Evolutionary conservation across 2,888 invertebrate species (phyloP).

Genomic region (Ceramica pisi): DNA sequence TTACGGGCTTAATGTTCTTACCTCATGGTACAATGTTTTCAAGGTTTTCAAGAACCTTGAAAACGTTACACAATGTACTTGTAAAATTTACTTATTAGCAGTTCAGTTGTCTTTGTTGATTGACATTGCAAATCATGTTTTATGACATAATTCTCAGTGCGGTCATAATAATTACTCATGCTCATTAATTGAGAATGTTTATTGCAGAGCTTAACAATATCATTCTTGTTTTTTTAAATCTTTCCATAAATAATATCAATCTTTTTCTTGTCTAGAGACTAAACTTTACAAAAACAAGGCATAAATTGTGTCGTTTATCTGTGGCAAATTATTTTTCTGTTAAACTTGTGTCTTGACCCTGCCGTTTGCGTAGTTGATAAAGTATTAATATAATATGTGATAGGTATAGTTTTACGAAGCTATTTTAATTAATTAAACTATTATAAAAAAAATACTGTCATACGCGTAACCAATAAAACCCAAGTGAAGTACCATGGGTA

Average conservation of each 20-base stretch:
- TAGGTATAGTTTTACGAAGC: conserved; percentile 57
- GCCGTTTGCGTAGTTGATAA: conserved; percentile 76
- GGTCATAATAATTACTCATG: conserved; percentile 35
- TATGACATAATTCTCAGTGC: conserved; percentile 36
- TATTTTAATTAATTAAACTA: conserved; percentile 77
- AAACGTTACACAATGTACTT: conserved; percentile 13
- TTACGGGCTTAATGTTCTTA: background rate
- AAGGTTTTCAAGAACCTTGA: conserved; percentile 14
- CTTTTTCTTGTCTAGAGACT: conserved; percentile 59
- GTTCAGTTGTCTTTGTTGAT: conserved; percentile 28
- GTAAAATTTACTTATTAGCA: conserved; percentile 14
- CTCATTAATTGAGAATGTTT: conserved; percentile 39
- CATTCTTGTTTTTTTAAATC: conserved; percentile 62
- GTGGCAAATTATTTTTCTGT: conserved; percentile 89
- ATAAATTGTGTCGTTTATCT: conserved; percentile 82
- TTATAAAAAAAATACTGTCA: conserved; percentile 64
- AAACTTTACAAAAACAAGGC: conserved; percentile 76
- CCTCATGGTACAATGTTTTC: too few species aligned
- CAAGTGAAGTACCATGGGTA: too few species aligned
- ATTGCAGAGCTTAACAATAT: conserved; percentile 56
- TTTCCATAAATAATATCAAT: conserved; percentile 62
- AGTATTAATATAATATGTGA: conserved; percentile 62
- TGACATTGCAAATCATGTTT: conserved; percentile 44
- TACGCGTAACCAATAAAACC: conserved; percentile 52
- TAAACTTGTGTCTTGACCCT: conserved; percentile 81